A percentile compares a stretch with the other conserved stretches of the same genome.
Conservation (phyloP, 2,888 invertebrate genomes). For the Chouioia cunea region DNA sequence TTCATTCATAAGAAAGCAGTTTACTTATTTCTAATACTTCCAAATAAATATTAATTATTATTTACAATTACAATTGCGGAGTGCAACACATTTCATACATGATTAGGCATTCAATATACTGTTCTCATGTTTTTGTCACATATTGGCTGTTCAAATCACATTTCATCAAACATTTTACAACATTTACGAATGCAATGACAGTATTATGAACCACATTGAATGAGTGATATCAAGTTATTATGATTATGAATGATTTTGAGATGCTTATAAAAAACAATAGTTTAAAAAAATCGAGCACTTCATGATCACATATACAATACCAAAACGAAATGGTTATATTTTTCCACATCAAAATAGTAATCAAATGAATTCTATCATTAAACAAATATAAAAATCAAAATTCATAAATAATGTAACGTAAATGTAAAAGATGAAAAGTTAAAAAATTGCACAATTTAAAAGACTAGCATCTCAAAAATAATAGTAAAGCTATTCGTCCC, state of each 20-base stretch:
- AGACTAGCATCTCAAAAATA: conserved; percentile 39
- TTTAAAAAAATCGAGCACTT: neutral
- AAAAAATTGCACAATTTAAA: conserved; percentile 27
- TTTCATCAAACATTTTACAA: conserved; percentile 23
- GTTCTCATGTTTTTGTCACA: conserved; percentile 11
- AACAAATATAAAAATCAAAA: neutral
- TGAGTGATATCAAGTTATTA: too few relatives aligned
- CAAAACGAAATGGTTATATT: too few relatives aligned
- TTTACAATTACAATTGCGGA: conserved; percentile 37
- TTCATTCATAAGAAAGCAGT: conserved; percentile 29
- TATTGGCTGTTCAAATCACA: conserved; percentile 17
- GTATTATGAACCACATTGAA: neutral
- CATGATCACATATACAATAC: neutral
- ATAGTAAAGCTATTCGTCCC: conserved; percentile 31
- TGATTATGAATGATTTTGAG: too few relatives aligned
- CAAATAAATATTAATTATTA: neutral
- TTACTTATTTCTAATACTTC: conserved; percentile 11
- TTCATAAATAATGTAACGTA: conserved; percentile 5
- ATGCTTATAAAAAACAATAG: too few relatives aligned
- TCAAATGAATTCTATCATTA: too few relatives aligned
- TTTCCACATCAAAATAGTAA: too few relatives aligned
- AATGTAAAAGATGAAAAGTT: conserved; percentile 14
- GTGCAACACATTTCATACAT: conserved; percentile 21
- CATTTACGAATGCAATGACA: conserved; percentile 3
- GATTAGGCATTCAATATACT: neutral